A percentile compares a stretch with the other conserved stretches of the same genome.
Conservation (phyloP, 2,888 invertebrate species). For the Trichopria drosophilae region DNA sequence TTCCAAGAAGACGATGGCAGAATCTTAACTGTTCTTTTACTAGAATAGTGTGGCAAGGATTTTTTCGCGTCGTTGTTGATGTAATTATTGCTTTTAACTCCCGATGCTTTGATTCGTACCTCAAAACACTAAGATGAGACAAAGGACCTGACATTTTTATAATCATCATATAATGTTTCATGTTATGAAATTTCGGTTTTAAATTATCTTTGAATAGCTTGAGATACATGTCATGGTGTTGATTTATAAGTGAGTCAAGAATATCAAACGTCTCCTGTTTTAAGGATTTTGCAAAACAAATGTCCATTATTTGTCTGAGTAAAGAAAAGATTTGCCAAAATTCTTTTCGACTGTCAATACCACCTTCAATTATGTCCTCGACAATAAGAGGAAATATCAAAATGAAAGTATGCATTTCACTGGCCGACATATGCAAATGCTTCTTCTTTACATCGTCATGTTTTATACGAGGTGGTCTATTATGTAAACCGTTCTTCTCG, state of each 20-base stretch:
- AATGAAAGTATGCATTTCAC: not conserved
- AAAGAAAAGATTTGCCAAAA: slow-evolving; percentile 1
- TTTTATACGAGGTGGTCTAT: slow-evolving; percentile 2
- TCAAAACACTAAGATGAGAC: not conserved
- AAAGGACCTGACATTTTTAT: slow-evolving; percentile 1
- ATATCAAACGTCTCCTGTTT: not conserved
- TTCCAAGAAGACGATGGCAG: slow-evolving; percentile 2
- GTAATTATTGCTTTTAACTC: not conserved
- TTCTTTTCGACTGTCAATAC: not conserved
- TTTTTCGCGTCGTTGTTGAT: not conserved
- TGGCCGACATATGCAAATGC: not conserved
- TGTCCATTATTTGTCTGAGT: slow-evolving; percentile 3
- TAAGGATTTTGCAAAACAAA: slow-evolving; percentile 3
- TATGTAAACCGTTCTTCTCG: not conserved
- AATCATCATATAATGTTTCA: slow-evolving; percentile 1
- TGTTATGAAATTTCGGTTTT: slow-evolving; percentile 5
- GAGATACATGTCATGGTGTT: not conserved
- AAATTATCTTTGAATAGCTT: slow-evolving; percentile 1
- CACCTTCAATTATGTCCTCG: not conserved
- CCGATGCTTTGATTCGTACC: slow-evolving; percentile 1
- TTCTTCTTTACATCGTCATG: not conserved
- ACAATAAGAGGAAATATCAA: no score
- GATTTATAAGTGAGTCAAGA: no score
- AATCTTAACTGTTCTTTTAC: slow-evolving; percentile 4
- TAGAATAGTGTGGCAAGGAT: slow-evolving; percentile 1